Base-by-base conservation (phyloP, 2,888 invertebrate species). In the Hanleya hanleyi region DNA sequence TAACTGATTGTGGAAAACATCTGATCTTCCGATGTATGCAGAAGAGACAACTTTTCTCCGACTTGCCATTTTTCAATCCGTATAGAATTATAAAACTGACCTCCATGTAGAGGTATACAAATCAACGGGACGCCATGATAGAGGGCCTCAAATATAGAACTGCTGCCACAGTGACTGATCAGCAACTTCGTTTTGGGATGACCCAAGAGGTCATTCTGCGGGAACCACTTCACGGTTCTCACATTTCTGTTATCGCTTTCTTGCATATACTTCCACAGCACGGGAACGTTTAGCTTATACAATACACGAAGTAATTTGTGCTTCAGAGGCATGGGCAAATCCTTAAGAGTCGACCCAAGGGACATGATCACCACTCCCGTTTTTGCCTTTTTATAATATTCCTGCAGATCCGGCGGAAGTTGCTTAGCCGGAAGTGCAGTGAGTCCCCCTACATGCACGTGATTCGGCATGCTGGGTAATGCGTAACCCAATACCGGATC, bases 51-150 rank as follows among this genome's bases (percentile, higher is more conserved):
- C 1, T 47, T 36, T 3, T 80, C 29, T 4, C 84, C 85, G 62
- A 76, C 80, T 18, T 79, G 12, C 41, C 49, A 12, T 35, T 61
- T 49, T 41, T 67, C 68, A 6, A 76, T 72, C 7, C 79, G 74
- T 32, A 66, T 69, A 9, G 76, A 75, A 26, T 75, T 81, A 49
- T 71, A 70, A 1, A 69, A 69, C 37, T 82, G 79, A 65, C 84
- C 85, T 3, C 72, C 82, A 51, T 76, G 69, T 18, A 81, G 38
- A 29, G 85, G 81, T 0, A 81, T 57, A 41, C 78, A 76, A 0
- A 85, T 61, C 66, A 83, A 75, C 0, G 85, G 85, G 12, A 84
- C 80, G 4, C 70, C 84, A 38, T 83, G 81, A 69, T 81, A 83
- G 5, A 84, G 66, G 0, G 73, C 79, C 69, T 85, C 85, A 71